A percentile compares a stretch with the other conserved stretches of the same genome.
phyloP scores from a whole-genome alignment of 2,888 invertebrate genomes.

The Rhagonycha lutea region DNA sequence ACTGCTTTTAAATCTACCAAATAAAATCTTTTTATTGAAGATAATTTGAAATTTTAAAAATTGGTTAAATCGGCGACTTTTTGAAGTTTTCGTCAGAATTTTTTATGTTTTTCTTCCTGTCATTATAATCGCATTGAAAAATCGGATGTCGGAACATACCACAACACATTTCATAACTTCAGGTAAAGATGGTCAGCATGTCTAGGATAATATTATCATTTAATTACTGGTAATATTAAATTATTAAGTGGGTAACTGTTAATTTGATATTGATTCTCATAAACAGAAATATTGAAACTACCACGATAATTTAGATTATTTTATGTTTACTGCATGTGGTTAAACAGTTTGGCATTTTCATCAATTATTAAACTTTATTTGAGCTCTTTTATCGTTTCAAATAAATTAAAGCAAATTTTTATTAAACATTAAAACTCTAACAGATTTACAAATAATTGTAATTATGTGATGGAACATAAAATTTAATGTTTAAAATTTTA shows the following conservation, averaged over 20 bases:
- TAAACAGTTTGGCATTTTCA: background rate
- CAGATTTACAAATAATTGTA: background rate
- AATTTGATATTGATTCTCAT: background rate
- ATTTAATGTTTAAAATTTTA: slow-evolving; percentile 30
- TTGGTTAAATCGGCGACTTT: background rate
- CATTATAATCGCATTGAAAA: background rate
- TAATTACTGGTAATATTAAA: background rate
- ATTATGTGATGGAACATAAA: background rate
- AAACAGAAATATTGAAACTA: background rate
- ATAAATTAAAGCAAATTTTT: background rate
- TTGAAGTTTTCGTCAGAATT: background rate
- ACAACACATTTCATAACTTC: background rate
- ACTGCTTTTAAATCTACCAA: background rate
- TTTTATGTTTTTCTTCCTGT: background rate
- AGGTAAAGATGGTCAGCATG: background rate
- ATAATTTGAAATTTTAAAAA: background rate
- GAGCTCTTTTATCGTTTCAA: background rate
- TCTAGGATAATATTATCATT: too few relatives aligned
- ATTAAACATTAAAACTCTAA: background rate
- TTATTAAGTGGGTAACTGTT: background rate
- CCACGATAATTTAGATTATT: background rate
- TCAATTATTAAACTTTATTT: background rate
- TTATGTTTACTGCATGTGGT: background rate
- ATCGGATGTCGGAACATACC: background rate
- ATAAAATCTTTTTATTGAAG: background rate